Base-by-base conservation (phyloP, 2,888 invertebrate genomes). In the Eupithecia insigniata region DNA sequence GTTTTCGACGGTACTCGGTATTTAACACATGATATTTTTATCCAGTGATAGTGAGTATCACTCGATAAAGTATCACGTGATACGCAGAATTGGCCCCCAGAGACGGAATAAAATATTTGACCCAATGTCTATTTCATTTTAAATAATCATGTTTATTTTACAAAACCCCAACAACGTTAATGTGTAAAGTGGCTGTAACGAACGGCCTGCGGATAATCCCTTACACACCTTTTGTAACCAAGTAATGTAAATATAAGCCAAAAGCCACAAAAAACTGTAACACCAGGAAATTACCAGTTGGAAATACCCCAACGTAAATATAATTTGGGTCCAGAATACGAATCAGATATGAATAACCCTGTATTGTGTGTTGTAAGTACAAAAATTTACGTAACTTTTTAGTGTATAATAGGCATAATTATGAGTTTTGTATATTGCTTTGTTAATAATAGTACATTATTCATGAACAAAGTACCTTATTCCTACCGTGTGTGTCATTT, bases 181-280 rank as follows among this genome's bases (percentile, higher is more conserved):
- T 10, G n/a, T 2, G 46, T 46, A 46, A 22, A 46, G 43, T 43
- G 18, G 8, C n/a, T 43, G n/a, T 46, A 46, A n/a, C 46, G n/a
- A 46, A 46, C 51, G 22, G 22, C 46, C n/a, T 46, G 39, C 6
- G 30, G 60, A 28, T 32, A 61, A 10, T 30, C 28, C 61, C n/a
- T 61, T 61, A 14, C 10, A 58, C 58, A 30, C 60, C 60, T 18
- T 60, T n/a, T 32, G 28, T 61, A 61, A 18, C 1, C 18, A 10
- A 32, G 10, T 61, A 61, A 61, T 32, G 61, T 61, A 32, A 61
- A 61, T 34, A 1, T n/a, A 34, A 12, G 32, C 32, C 61, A 61
- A n/a, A 10, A 61, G 34, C 22, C 61, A 22, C 4, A 61, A 36
- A 64, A 62, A 34, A 62, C 62, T 34, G n/a, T 62, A 2, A 62